Percentiles rank a stretch among this genome's conserved stretches.
Conservation (phyloP, 2,113 vertebrate genomes). For the Helogale parvula region DNA sequence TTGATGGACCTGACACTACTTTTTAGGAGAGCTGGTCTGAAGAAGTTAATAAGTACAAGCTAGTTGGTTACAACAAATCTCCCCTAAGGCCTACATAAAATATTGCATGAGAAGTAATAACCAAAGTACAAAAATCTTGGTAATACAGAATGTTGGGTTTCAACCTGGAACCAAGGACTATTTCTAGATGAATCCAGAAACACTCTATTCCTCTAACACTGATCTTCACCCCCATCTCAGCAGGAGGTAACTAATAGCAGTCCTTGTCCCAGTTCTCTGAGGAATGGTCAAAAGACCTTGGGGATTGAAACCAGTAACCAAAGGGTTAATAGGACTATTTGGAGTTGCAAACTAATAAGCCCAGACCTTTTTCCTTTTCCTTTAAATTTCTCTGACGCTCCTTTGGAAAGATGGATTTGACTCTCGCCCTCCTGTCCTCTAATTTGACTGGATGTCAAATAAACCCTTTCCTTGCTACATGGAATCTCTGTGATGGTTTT, state of each 20-base stretch:
- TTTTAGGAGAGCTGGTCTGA: neutral
- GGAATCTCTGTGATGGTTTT: neutral
- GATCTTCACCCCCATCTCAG: neutral
- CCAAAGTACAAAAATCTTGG: neutral
- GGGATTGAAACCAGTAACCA: neutral
- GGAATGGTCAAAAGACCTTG: neutral
- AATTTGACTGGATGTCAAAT: neutral
- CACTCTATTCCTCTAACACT: neutral
- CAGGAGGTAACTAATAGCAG: neutral
- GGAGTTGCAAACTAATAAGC: neutral
- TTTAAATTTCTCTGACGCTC: neutral
- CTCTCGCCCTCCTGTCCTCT: neutral
- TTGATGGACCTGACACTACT: neutral
- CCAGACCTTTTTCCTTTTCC: neutral
- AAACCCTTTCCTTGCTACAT: neutral
- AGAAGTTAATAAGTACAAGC: neutral
- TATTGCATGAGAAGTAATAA: neutral
- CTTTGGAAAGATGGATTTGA: neutral
- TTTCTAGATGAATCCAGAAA: neutral
- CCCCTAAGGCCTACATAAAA: neutral
- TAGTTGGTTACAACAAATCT: neutral
- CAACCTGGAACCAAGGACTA: neutral
- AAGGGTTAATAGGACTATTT: neutral
- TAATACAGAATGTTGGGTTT: neutral
- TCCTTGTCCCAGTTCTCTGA: neutral